Conservation (phyloP, 92 coral and sea anemone genomes). For the Micromussa lordhowensis region DNA sequence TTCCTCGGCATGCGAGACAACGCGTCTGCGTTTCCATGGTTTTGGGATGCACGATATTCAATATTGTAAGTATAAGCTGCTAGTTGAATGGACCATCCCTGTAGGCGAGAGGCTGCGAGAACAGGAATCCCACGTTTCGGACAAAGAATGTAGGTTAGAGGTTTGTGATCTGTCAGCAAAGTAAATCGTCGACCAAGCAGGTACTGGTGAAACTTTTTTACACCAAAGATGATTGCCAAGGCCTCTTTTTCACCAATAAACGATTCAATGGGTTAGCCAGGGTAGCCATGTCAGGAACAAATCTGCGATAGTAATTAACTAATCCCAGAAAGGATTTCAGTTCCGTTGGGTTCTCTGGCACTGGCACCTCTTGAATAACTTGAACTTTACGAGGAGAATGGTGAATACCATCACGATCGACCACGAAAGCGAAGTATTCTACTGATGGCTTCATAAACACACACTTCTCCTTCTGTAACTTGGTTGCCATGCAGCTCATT, state of each 20-base stretch:
- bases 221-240: not conserved
- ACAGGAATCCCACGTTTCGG: too few species aligned
- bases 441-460: conserved; percentile 46
- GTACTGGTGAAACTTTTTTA: too few species aligned
- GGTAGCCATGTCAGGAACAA: conserved; percentile 54
- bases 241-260: conserved; percentile 27
- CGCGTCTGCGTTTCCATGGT: not conserved
- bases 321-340: too few species aligned
- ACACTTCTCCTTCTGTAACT: conserved; percentile 50
- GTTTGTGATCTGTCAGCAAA: too few species aligned
- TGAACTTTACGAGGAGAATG: conserved; percentile 47
- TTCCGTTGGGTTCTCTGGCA: conserved; percentile 42
- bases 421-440: conserved; percentile 47
- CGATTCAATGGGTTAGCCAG: conserved; percentile 44
- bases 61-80: not conserved
- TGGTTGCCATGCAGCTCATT: conserved; percentile 27
- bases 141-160: too few species aligned
- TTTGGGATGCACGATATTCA: not conserved
- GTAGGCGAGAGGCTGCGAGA: not conserved
- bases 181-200: too few species aligned
- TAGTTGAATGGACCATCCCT: not conserved
- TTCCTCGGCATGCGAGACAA: not conserved
- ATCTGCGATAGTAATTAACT: too few species aligned
- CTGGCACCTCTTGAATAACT: conserved; percentile 44
- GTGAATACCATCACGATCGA: conserved; percentile 42